Conservation (phyloP, 2,113 vertebrate genomes). For the Ictalurus furcatus region DNA sequence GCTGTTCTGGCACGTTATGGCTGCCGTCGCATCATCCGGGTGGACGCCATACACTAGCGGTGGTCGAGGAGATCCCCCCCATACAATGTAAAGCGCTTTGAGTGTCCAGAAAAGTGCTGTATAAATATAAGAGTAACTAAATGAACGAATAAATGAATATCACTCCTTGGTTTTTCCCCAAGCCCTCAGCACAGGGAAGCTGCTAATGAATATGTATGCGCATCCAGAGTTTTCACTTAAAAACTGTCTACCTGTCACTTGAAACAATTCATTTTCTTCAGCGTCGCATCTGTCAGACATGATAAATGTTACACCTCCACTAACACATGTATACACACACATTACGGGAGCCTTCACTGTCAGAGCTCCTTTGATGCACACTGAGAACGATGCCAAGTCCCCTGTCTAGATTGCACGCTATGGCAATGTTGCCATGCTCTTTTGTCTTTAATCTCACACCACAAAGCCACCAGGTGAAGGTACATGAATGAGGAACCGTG, state of each 20-base stretch:
- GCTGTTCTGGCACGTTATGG: no score
- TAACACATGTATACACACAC: background rate
- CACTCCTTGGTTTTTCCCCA: background rate
- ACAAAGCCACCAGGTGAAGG: conserved; percentile 15
- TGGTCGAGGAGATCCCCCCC: no score
- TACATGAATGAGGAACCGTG: background rate
- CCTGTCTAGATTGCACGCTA: background rate
- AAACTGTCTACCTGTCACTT: background rate
- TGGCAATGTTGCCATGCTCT: background rate
- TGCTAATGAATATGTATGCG: background rate
- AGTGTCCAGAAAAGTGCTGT: no score
- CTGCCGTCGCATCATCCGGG: no score
- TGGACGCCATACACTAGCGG: no score
- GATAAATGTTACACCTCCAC: conserved; percentile 23
- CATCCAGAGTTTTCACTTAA: background rate
- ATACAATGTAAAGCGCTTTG: no score
- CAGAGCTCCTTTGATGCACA: conserved; percentile 16
- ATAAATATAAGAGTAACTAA: no score
- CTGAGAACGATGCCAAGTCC: background rate
- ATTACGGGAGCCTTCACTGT: background rate
- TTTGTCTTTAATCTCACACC: conserved; percentile 34
- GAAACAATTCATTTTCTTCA: conserved; percentile 23
- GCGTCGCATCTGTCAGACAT: conserved; percentile 28
- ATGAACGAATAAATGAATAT: background rate
- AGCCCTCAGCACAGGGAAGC: no score